A percentile compares a stretch with the other conserved stretches of the same genome.
Conservation (phyloP, 2,888 invertebrate species). For the Plebejus melissa region DNA sequence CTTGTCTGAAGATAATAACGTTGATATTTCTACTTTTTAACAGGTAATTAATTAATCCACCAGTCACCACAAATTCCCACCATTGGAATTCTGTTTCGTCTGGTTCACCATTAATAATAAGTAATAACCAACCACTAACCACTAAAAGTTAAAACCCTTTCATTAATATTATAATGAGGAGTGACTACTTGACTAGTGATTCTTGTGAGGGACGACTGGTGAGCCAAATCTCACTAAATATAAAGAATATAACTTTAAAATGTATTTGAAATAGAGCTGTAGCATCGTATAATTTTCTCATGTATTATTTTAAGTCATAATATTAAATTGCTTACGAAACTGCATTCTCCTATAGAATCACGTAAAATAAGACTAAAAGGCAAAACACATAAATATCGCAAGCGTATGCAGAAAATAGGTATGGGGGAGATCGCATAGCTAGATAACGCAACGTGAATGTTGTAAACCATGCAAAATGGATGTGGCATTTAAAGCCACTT, state of each 20-base stretch:
- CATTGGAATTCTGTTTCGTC: not conserved
- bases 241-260: not conserved
- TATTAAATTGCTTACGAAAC: conserved; percentile 22
- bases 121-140: no score
- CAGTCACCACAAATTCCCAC: not conserved
- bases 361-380: conserved; percentile 43
- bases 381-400: conserved; percentile 44
- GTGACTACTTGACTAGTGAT: no score
- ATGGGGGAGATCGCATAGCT: conserved; percentile 54
- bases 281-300: not conserved
- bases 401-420: conserved; percentile 55
- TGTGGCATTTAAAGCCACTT: conserved; percentile 40
- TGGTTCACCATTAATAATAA: not conserved
- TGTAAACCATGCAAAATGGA: conserved; percentile 50
- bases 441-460: conserved; percentile 48
- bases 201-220: no score
- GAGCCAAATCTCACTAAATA: no score
- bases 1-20: not conserved
- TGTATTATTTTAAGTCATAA: conserved; percentile 1
- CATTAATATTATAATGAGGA: no score
- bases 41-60: not conserved
- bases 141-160: no score
- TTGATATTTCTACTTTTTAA: not conserved
- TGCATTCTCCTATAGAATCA: conserved; percentile 36
- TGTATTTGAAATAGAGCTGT: not conserved